phyloP scores from a whole-genome alignment of 2,113 vertebrate species.

The Papio anubis region DNA sequence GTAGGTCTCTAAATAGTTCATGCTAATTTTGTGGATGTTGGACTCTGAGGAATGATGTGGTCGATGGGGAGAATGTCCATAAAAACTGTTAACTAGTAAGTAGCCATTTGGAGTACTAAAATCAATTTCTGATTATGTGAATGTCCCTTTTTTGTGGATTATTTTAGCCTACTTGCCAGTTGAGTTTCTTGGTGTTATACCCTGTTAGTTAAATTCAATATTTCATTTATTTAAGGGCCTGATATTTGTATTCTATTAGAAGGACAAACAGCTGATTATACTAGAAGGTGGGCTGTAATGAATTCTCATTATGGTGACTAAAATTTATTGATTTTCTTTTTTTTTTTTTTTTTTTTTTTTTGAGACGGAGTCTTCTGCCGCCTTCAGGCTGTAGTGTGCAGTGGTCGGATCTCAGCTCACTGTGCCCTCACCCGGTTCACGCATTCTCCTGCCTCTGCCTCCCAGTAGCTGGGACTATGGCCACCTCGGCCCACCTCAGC shows the following conservation, averaged over 20 bases:
- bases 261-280: neutral
- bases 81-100: neutral
- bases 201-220: constrained; percentile 1
- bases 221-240: neutral
- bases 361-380: too few species aligned
- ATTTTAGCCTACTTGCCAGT: neutral
- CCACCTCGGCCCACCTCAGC: too few species aligned
- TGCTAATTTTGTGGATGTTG: constrained; percentile 8
- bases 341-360: too few species aligned
- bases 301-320: neutral
- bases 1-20: neutral
- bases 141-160: neutral
- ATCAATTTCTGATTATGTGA: neutral
- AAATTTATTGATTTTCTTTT: neutral
- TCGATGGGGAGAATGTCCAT: neutral
- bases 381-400: too few species aligned
- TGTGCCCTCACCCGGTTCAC: too few species aligned
- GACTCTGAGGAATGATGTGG: constrained; percentile 3
- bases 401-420: too few species aligned
- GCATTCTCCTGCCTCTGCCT: too few species aligned
- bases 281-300: neutral
- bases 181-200: neutral
- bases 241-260: constrained; percentile 1
- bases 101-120: neutral
- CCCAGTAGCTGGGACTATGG: too few species aligned